Conservation (phyloP, 2,888 invertebrate genomes). For the Synergus laeviventris region DNA sequence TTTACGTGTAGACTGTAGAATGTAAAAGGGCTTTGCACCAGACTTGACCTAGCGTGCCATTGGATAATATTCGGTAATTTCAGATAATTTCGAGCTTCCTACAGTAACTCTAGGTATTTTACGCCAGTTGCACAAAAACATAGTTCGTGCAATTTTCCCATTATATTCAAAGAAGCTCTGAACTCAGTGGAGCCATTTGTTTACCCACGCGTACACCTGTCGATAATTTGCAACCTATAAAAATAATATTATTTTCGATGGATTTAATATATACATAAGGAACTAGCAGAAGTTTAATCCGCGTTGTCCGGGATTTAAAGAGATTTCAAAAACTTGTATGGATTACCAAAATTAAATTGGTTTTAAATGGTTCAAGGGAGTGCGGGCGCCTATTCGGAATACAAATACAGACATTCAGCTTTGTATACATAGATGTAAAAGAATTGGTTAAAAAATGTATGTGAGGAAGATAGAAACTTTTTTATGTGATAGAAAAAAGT, state of each 20-base stretch:
- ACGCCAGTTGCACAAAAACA: constrained; percentile 42
- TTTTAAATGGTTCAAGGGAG: too few relatives aligned
- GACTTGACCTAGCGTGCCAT: constrained; percentile 64
- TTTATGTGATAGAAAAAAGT: too few relatives aligned
- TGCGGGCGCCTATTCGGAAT: too few relatives aligned
- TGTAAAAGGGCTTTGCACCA: constrained; percentile 30
- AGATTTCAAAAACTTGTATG: too few relatives aligned
- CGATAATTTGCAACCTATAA: neutral
- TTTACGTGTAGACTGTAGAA: constrained; percentile 1
- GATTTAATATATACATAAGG: neutral
- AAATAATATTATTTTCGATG: neutral
- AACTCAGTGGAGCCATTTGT: neutral
- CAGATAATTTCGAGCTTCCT: constrained; percentile 66
- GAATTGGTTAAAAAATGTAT: too few relatives aligned
- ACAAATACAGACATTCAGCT: too few relatives aligned
- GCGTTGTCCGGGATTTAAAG: too few relatives aligned
- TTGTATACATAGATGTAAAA: too few relatives aligned
- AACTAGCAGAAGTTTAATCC: too few relatives aligned
- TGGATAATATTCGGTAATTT: constrained; percentile 69
- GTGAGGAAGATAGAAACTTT: too few relatives aligned
- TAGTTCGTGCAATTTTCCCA: constrained; percentile 11
- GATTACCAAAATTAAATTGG: too few relatives aligned
- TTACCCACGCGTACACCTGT: neutral
- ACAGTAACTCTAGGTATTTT: constrained; percentile 58
- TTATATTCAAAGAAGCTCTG: neutral